These are phyloP conservation scores for Pantelozetes paolii DNA, from an alignment of 2,888 invertebrate genomes.

Conservation along the genomic window DNA sequence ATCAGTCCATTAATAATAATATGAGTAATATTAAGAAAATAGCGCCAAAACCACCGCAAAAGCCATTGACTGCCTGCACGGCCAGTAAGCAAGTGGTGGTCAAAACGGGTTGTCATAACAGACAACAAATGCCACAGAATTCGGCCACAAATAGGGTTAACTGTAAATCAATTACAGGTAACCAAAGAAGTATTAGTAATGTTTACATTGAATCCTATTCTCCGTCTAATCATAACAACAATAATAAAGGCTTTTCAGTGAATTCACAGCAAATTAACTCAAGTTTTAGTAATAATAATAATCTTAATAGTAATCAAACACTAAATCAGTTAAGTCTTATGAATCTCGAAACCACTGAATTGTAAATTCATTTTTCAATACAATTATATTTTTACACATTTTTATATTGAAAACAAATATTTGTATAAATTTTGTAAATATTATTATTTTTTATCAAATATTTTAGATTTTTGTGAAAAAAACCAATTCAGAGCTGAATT, in stretches of 20 bases:
- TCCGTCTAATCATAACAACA: not conserved
- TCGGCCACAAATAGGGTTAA: not conserved
- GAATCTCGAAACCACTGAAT: slow-evolving; percentile 44
- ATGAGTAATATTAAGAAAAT: slow-evolving; percentile 2
- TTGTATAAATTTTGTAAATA: no score
- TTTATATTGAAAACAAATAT: no score
- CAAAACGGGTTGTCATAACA: not conserved
- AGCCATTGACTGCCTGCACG: not conserved
- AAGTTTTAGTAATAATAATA: not conserved
- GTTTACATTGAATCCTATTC: slow-evolving; percentile 21
- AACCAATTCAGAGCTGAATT: no score
- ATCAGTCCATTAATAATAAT: not conserved
- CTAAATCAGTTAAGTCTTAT: slow-evolving; percentile 42
- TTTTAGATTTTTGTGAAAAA: no score
- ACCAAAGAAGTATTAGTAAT: slow-evolving; percentile 10
- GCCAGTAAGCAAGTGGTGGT: not conserved
- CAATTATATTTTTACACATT: no score
- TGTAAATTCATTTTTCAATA: slow-evolving; percentile 37
- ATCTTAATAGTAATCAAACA: slow-evolving; percentile 11
- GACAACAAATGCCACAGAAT: not conserved
- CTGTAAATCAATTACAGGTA: not conserved
- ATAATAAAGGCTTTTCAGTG: slow-evolving; percentile 19
- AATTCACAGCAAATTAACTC: slow-evolving; percentile 18
- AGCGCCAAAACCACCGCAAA: slow-evolving; percentile 37
- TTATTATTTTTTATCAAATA: no score